Conservation (phyloP, 2,113 vertebrate genomes). For the Lophochroa leadbeateri region DNA sequence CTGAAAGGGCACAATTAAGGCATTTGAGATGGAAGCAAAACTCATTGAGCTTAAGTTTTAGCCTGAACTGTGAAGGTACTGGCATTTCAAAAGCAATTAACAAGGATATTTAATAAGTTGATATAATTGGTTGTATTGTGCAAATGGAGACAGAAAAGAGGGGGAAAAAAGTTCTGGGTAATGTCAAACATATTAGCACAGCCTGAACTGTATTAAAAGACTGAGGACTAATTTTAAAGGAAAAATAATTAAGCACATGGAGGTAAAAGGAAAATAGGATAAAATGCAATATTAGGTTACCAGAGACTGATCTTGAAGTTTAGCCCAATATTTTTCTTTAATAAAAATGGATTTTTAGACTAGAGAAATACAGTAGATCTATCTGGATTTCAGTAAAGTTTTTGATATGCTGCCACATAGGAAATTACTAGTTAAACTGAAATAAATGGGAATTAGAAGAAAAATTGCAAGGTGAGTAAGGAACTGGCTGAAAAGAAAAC, state of each 20-base stretch:
- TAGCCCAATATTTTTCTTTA: slow-evolving; percentile 64
- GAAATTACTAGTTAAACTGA: slow-evolving; percentile 63
- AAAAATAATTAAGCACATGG: slow-evolving; percentile 39
- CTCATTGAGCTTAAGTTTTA: not conserved
- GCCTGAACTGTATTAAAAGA: not conserved
- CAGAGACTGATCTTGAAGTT: slow-evolving; percentile 36
- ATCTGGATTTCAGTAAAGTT: slow-evolving; percentile 33
- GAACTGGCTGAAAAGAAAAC: slow-evolving; percentile 12
- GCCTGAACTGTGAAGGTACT: not conserved
- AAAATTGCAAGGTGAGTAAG: slow-evolving; percentile 57
- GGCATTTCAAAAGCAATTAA: not conserved
- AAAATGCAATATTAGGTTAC: slow-evolving; percentile 50
- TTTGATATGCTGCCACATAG: slow-evolving; percentile 56
- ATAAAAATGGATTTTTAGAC: slow-evolving; percentile 62
- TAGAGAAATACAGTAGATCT: slow-evolving; percentile 35
- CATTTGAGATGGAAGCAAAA: not conserved
- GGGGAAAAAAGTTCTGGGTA: not conserved
- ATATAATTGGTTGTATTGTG: not conserved
- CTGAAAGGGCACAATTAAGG: not conserved
- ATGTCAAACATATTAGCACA: not conserved
- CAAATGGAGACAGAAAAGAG: not conserved
- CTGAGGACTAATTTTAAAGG: slow-evolving; percentile 11
- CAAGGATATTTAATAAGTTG: not conserved
- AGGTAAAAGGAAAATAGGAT: slow-evolving; percentile 40
- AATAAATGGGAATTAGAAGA: slow-evolving; percentile 52